Percentiles rank a stretch among this genome's conserved stretches.
Evolutionary conservation across 2,797 vertebrate species (phyloP).

Genomic region (Myotis myotis): DNA sequence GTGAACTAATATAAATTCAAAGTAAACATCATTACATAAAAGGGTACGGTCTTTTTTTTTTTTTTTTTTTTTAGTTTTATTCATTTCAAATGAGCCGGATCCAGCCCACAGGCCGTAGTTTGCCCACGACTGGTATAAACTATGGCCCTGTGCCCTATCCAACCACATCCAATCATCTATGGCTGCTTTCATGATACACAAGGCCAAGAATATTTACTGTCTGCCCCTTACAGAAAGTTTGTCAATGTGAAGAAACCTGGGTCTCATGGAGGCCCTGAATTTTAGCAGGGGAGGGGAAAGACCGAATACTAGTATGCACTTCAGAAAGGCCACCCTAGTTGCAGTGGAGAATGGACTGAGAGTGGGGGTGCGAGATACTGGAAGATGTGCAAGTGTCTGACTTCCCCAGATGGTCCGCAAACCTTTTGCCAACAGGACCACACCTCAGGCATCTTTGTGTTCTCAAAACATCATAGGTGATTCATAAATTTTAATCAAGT

Average conservation of each 20-base stretch:
- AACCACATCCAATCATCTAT: neutral
- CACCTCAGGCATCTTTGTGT: neutral
- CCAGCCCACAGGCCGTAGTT: too few species aligned
- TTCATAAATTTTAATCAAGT: neutral
- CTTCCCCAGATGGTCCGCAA: neutral
- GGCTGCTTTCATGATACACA: neutral
- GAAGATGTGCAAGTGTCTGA: neutral
- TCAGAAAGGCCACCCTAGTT: neutral
- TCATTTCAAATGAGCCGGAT: too few species aligned
- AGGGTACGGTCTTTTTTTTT: too few species aligned
- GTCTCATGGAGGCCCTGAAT: neutral
- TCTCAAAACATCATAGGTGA: neutral
- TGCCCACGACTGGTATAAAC: neutral
- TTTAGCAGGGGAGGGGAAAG: neutral
- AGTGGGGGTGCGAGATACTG: neutral
- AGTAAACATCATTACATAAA: too few species aligned
- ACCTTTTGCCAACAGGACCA: neutral
- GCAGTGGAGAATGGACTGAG: rapidly evolving
- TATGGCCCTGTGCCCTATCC: rapidly evolving
- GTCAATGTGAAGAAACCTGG: neutral
- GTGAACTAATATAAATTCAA: too few species aligned
- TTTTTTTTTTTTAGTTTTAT: too few species aligned
- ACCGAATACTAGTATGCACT: neutral
- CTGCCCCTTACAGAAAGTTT: neutral
- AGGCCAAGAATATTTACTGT: neutral